Percentiles rank a stretch among this genome's conserved stretches.
Conservation (phyloP, 30 jellyfish, hydroid and myxozoan species). For the Phacellophora camtschatica region DNA sequence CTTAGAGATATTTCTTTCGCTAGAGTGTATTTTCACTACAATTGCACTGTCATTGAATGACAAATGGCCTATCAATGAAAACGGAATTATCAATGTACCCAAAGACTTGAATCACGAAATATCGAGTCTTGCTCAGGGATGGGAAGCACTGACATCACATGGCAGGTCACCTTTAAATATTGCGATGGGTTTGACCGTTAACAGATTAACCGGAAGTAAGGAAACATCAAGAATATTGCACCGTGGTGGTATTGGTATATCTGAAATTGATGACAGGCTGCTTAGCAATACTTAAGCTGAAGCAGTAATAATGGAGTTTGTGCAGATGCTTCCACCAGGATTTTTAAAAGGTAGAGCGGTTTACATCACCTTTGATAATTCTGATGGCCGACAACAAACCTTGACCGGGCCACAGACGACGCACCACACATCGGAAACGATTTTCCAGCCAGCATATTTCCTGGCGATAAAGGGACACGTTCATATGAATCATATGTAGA, state of each 20-base stretch:
- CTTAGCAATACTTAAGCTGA: neutral
- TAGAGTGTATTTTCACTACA: constrained; percentile 5
- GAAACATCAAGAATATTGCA: neutral
- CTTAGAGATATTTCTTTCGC: constrained; percentile 7
- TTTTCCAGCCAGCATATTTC: constrained; percentile 2
- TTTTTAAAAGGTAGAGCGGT: neutral
- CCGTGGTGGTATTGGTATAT: constrained; percentile 2
- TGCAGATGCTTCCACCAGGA: neutral
- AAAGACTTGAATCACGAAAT: neutral
- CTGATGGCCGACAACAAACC: neutral
- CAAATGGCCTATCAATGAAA: constrained; percentile 13
- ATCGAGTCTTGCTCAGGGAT: neutral
- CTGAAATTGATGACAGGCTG: neutral
- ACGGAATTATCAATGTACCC: constrained; percentile 6
- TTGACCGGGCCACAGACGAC: constrained; percentile 12
- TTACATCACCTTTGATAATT: neutral
- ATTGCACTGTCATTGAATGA: constrained; percentile 21
- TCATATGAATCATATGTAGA: neutral
- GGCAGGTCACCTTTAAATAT: constrained; percentile 22
- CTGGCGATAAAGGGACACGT: neutral
- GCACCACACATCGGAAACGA: constrained; percentile 5
- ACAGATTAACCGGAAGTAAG: constrained; percentile 8
- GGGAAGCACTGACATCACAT: constrained; percentile 36
- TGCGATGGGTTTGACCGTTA: constrained; percentile 19
- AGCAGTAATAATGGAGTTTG: constrained; percentile 6